These are phyloP conservation scores for Thera obeliscata DNA, from an alignment of 2,888 invertebrate species.

Conservation along the genomic window DNA sequence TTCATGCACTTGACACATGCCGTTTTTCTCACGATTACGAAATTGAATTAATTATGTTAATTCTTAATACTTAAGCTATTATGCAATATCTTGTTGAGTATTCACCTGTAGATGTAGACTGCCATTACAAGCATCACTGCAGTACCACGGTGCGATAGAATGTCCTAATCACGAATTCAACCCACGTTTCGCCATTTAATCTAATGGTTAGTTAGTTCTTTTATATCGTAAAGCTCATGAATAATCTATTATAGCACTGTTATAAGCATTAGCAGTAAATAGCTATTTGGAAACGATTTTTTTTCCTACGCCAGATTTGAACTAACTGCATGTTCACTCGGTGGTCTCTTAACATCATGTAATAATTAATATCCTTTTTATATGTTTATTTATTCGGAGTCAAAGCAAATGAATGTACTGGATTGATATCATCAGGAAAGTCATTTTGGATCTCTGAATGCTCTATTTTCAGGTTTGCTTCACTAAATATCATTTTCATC, in stretches of 20 bases:
- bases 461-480: slow-evolving; percentile 88
- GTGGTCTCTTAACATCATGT: neutral
- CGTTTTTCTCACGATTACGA: no score
- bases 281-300: neutral
- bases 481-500: slow-evolving; percentile 86
- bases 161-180: slow-evolving; percentile 70
- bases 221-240: slow-evolving; percentile 39
- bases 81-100: neutral
- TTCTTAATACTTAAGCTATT: neutral
- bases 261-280: neutral
- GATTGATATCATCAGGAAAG: slow-evolving; percentile 94
- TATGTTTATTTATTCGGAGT: slow-evolving; percentile 60
- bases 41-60: neutral
- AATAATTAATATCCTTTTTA: neutral
- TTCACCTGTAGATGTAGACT: slow-evolving; percentile 47
- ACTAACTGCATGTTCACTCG: neutral
- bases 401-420: slow-evolving; percentile 94
- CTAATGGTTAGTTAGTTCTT: slow-evolving; percentile 61
- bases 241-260: neutral
- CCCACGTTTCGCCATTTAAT: slow-evolving; percentile 70
- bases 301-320: neutral
- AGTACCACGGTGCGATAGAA: neutral
- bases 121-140: slow-evolving; percentile 60
- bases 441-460: slow-evolving; percentile 89
- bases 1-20: no score